These are phyloP conservation scores for Rhinogobio ventralis DNA, from an alignment of 2,797 vertebrate genomes.

Conservation along the genomic window DNA sequence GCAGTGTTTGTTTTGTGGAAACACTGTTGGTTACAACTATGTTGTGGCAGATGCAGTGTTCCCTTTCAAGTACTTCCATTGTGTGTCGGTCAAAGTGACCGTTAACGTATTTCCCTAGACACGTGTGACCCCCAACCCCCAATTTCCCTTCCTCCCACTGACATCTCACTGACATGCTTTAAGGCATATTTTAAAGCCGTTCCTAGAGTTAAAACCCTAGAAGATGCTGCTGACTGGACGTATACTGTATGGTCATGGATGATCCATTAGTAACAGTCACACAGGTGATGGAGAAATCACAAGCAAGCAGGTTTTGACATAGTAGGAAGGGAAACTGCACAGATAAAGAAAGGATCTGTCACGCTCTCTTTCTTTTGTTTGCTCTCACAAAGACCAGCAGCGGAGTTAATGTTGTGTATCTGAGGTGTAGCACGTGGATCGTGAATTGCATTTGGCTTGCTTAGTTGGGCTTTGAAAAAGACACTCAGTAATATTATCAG, in stretches of 20 bases:
- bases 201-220: neutral
- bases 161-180: constrained; percentile 15
- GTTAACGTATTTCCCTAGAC: constrained; percentile 76
- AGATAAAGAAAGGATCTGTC: constrained; percentile 75
- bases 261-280: neutral
- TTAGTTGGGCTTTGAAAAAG: neutral
- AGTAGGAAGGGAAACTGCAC: constrained; percentile 64
- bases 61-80: constrained; percentile 60
- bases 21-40: constrained; percentile 54
- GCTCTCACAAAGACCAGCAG: constrained; percentile 76
- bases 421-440: constrained; percentile 63
- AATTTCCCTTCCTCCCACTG: constrained; percentile 53
- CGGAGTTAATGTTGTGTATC: constrained; percentile 74
- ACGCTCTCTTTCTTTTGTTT: constrained; percentile 74
- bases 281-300: constrained; percentile 42
- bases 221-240: neutral
- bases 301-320: constrained; percentile 50
- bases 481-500: neutral
- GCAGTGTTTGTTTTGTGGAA: neutral
- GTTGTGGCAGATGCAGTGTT: constrained; percentile 63
- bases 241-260: neutral
- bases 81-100: constrained; percentile 64
- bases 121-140: constrained; percentile 66
- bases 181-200: constrained; percentile 19
- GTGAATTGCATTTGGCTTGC: neutral